Percentiles rank a stretch among this genome's conserved stretches.
phyloP scores from a whole-genome alignment of 53 echinoderm and acorn worm species.

The Echinarachnius parma region DNA sequence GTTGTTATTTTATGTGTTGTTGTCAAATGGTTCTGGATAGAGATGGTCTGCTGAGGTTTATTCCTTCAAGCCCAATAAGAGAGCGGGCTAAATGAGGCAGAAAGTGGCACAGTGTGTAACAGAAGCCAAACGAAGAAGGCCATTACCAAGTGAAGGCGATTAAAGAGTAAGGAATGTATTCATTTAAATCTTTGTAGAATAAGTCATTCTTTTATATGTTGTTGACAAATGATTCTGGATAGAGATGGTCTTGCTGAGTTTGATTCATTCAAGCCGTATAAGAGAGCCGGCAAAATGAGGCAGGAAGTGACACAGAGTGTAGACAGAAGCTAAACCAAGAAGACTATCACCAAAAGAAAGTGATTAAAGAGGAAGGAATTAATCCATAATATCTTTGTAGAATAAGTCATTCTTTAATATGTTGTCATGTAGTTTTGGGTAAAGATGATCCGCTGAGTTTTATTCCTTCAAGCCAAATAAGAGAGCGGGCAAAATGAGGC shows the following conservation, averaged over 20 bases:
- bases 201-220: too few relatives aligned
- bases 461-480: too few relatives aligned
- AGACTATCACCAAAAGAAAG: slow-evolving; percentile 10
- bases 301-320: slow-evolving; percentile 63
- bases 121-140: slow-evolving; percentile 26
- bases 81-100: slow-evolving; percentile 68
- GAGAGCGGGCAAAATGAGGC: too few relatives aligned
- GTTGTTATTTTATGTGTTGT: too few relatives aligned
- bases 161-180: slow-evolving; percentile 27
- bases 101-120: slow-evolving; percentile 59
- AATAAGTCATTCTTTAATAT: too few relatives aligned
- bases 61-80: slow-evolving; percentile 72
- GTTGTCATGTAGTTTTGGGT: too few relatives aligned
- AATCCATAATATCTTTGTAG: too few relatives aligned
- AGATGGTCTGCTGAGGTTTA: slow-evolving; percentile 32
- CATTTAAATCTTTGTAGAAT: too few relatives aligned
- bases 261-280: slow-evolving; percentile 73
- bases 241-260: slow-evolving; percentile 10
- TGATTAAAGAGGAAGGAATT: too few relatives aligned
- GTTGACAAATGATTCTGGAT: slow-evolving; percentile 11
- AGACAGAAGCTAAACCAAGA: slow-evolving; percentile 30
- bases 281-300: slow-evolving; percentile 72
- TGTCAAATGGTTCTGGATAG: slow-evolving; percentile 14
- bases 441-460: too few relatives aligned
- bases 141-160: slow-evolving; percentile 19